Conservation (phyloP, 53 echinoderm and acorn worm species). For the Luidia sarsii region DNA sequence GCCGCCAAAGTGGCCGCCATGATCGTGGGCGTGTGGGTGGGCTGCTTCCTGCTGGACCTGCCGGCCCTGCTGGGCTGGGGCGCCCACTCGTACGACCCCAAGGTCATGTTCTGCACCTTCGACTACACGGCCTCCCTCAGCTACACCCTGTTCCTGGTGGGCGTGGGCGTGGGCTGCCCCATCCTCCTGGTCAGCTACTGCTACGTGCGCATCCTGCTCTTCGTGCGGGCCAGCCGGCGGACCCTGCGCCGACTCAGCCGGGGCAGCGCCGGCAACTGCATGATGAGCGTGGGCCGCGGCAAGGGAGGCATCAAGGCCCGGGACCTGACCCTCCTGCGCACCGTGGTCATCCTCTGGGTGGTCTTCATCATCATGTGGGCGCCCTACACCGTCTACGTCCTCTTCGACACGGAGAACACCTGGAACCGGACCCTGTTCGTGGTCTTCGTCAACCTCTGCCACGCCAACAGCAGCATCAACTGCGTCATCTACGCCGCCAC, state of each 20-base stretch:
- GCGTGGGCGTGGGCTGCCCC: constrained; percentile 31
- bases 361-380: constrained; percentile 66
- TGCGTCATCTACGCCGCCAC: constrained; percentile 68
- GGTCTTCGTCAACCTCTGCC: constrained; percentile 58
- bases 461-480: constrained; percentile 69
- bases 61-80: constrained; percentile 46
- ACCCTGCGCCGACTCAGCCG: constrained; percentile 26
- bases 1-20: constrained; percentile 16
- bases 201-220: constrained; percentile 42
- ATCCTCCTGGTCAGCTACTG: constrained; percentile 23
- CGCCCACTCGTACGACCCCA: constrained; percentile 36
- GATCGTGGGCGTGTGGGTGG: constrained; percentile 38
- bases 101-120: constrained; percentile 53
- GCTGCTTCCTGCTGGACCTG: constrained; percentile 25
- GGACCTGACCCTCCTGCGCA: constrained; percentile 41
- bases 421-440: constrained; percentile 58
- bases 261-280: neutral
- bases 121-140: constrained; percentile 30
- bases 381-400: constrained; percentile 62
- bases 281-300: neutral
- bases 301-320: constrained; percentile 11
- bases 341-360: constrained; percentile 56
- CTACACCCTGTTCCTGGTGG: constrained; percentile 46
- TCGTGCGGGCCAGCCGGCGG: constrained; percentile 29
- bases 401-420: constrained; percentile 50